phyloP scores from a whole-genome alignment of 2,888 invertebrate genomes.

The Cerastis rubricosa region DNA sequence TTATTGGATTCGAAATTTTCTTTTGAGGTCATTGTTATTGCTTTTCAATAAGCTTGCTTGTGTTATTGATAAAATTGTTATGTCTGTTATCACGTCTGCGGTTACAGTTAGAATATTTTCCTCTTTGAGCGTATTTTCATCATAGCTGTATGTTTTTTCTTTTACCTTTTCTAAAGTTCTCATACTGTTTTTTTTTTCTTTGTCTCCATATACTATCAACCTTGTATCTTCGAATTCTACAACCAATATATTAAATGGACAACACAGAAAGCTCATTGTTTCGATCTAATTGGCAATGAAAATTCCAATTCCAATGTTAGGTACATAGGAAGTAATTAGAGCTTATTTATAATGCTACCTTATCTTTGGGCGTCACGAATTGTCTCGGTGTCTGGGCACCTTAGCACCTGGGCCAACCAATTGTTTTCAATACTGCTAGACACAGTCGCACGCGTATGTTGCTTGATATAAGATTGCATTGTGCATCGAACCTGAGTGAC shows the following conservation, averaged over 20 bases:
- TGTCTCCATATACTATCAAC: constrained; percentile 18
- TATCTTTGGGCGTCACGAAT: constrained; percentile 83
- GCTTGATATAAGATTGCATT: constrained; percentile 58
- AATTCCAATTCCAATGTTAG: constrained; percentile 75
- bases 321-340: constrained; percentile 87
- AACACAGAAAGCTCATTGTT: constrained; percentile 71
- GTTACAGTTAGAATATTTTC: constrained; percentile 9
- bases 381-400: constrained; percentile 55
- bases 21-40: constrained; percentile 42
- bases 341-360: constrained; percentile 86
- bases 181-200: constrained; percentile 8
- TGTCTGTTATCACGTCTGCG: neutral
- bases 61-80: constrained; percentile 31
- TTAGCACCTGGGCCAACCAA: constrained; percentile 67
- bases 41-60: constrained; percentile 26
- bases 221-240: constrained; percentile 42
- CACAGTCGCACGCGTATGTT: constrained; percentile 61
- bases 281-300: constrained; percentile 76
- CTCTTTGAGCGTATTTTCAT: neutral
- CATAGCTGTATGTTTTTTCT: neutral
- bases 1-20: constrained; percentile 58
- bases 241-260: constrained; percentile 55
- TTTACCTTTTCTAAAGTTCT: neutral
- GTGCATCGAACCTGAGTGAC: constrained; percentile 45
- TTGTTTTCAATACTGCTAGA: constrained; percentile 70